A percentile compares a stretch with the other conserved stretches of the same genome.
Conservation (phyloP, 1,140 invertebrate genomes). For the Antheraea mylitta region DNA sequence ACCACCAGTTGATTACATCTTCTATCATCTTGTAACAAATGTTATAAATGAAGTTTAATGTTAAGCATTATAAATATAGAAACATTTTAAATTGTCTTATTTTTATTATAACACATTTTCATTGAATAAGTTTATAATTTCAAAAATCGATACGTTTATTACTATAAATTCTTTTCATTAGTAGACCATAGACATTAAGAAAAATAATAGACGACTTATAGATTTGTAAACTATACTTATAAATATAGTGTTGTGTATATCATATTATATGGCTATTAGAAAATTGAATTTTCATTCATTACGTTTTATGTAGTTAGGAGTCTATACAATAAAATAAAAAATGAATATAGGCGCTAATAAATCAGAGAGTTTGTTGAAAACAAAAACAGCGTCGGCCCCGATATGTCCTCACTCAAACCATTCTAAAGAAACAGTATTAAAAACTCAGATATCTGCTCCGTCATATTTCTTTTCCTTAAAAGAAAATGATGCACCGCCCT, state of each 20-base stretch:
- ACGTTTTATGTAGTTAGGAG: no score
- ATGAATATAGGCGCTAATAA: not conserved
- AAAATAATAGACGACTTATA: not conserved
- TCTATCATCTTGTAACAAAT: constrained; percentile 1
- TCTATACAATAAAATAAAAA: constrained; percentile 6
- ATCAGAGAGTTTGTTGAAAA: not conserved
- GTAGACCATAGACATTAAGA: no score
- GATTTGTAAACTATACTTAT: no score
- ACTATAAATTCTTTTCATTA: not conserved
- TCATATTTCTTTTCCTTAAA: constrained; percentile 54
- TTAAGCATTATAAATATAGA: not conserved
- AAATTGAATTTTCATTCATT: no score
- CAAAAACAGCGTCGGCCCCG: constrained; percentile 39
- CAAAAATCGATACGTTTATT: not conserved
- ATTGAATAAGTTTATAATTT: not conserved
- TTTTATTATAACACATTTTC: not conserved
- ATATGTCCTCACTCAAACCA: constrained; percentile 13
- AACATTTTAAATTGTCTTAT: not conserved
- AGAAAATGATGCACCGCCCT: constrained; percentile 54
- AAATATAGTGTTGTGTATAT: not conserved
- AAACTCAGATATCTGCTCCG: constrained; percentile 54
- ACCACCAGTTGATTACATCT: not conserved
- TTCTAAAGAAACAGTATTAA: constrained; percentile 28
- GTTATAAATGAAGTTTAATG: not conserved
- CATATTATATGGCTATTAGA: no score